Base-by-base conservation (phyloP, 2,113 vertebrate genomes). In the Pao palembangensis region DNA sequence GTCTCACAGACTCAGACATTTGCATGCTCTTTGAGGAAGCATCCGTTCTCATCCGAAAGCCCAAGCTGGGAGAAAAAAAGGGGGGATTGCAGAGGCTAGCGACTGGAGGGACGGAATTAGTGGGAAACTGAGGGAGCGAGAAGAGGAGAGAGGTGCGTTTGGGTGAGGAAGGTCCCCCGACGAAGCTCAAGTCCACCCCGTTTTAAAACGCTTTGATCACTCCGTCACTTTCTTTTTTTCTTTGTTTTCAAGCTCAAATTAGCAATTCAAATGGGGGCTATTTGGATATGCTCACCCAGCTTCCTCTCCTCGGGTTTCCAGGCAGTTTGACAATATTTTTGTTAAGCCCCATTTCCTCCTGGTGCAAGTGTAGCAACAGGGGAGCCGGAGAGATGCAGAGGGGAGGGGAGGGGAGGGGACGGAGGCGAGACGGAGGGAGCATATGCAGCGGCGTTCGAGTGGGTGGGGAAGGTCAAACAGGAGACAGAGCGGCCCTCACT, bases 311-410 rank as follows among this genome's bases (percentile, higher is more conserved):
- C 64, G 58, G 84, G 79, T 87, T 89, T 85, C 82, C 75, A 85
- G 88, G 87, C 85, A 85, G 80, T 87, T 84, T 84, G 87, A 88
- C 88, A 88, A 89, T 88, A 83, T 88, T 89, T 87, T 83, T 78
- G 83, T 83, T 85, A 77, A 86, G 86, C 84, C 80, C 76, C 85
- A 85, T 85, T 87, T 88, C 78, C 73, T 82, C 56, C 67, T 68
- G 80, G 86, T 75, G 69, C 75, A 69, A 79, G 79, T 82, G 76
- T 71, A 75, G 71, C 75, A 48, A 70, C 51, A 1, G 72, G 67
- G 71, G 78, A 62, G 73, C 59, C 72, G 38, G 52, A 61, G 58
- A 52, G n/a, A n/a, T n/a, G n/a, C n/a, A n/a, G n/a, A n/a, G n/a
- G n/a, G n/a, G n/a, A n/a, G n/a, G n/a, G 56, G 67, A 59, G 48